phyloP scores from a whole-genome alignment of 2,797 vertebrate genomes.

The Macropus fuliginosus region DNA sequence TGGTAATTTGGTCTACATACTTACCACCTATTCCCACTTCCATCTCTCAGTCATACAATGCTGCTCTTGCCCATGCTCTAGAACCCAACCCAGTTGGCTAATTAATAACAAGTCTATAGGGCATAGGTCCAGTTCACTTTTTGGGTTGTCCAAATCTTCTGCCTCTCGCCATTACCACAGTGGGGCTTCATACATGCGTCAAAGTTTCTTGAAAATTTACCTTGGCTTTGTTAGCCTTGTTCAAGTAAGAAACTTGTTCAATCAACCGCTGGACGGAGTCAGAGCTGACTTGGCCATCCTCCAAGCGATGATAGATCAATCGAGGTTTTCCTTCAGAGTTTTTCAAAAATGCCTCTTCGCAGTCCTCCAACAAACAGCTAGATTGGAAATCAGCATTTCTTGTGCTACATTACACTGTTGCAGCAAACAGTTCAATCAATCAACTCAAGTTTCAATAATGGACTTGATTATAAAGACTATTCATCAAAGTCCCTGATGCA shows the following conservation, averaged over 20 bases:
- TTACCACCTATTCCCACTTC: not conserved
- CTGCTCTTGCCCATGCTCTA: not conserved
- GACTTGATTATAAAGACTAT: slow-evolving; percentile 72
- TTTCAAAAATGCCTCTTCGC: slow-evolving; percentile 95
- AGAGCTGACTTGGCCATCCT: slow-evolving; percentile 84
- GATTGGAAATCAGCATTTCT: slow-evolving; percentile 81
- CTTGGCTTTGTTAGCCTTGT: slow-evolving; percentile 92
- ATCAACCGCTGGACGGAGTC: slow-evolving; percentile 89
- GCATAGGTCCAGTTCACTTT: not conserved
- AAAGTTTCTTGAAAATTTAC: slow-evolving; percentile 77
- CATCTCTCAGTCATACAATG: not conserved
- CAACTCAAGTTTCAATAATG: slow-evolving; percentile 61
- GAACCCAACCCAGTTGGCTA: not conserved
- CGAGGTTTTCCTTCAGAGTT: slow-evolving; percentile 93
- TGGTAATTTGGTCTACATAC: not conserved
- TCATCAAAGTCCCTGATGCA: slow-evolving; percentile 51
- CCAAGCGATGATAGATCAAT: slow-evolving; percentile 91
- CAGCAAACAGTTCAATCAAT: slow-evolving; percentile 70
- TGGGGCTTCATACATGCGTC: not conserved
- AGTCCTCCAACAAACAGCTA: slow-evolving; percentile 93
- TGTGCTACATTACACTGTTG: slow-evolving; percentile 77
- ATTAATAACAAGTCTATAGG: not conserved
- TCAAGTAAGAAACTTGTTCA: slow-evolving; percentile 89
- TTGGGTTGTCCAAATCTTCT: not conserved
- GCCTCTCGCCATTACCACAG: not conserved